Base-by-base conservation (phyloP, 2,888 invertebrate species). In the Habrosyne pyritoides region DNA sequence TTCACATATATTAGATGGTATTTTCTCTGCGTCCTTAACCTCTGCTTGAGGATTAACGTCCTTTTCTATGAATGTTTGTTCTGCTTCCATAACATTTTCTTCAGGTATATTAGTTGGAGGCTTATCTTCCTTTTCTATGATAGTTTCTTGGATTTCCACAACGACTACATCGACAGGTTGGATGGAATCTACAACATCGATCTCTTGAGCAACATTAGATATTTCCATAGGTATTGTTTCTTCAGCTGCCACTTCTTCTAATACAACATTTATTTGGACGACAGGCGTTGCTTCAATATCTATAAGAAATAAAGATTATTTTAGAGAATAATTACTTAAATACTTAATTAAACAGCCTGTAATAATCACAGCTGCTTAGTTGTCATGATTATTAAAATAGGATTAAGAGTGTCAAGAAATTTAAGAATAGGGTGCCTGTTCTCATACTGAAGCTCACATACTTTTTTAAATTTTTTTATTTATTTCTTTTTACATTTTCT, bases 191-290 rank as follows among this genome's bases (percentile, higher is more conserved):
- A 42, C 42, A 18, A 42, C 42, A 42, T 42, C 42, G n/a, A 42
- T n/a, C 8, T 18, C 42, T 42, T 42, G 14, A 42, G 42, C 14
- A 18, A 42, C 18, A 42, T 14, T 42, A 18, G 4, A n/a, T 5
- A 8, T 6, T 42, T 42, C 52, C 21, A 55, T 52, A 10, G 47
- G 51, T 10, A 53, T 47, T 2, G 48, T 36, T 21, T 62, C 60
- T 59, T 57, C 59, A 47, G 53, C 33, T 14, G 51, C 10, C 12
- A 50, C 54, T 47, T 61, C 63, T 47, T 65, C 59, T 18, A 55
- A 60, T 21, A 42, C 18, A 18, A 42, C 18, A 42, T 42, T 18
- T 42, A 42, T 42, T 18, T 42, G 42, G 14, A 61, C 59, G 47
- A 55, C 47, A 51, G 51, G 42, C 18, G 22, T 22, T n/a, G 52